Conservation (phyloP, 92 coral and sea anemone genomes). For the Zoanthus sociatus region DNA sequence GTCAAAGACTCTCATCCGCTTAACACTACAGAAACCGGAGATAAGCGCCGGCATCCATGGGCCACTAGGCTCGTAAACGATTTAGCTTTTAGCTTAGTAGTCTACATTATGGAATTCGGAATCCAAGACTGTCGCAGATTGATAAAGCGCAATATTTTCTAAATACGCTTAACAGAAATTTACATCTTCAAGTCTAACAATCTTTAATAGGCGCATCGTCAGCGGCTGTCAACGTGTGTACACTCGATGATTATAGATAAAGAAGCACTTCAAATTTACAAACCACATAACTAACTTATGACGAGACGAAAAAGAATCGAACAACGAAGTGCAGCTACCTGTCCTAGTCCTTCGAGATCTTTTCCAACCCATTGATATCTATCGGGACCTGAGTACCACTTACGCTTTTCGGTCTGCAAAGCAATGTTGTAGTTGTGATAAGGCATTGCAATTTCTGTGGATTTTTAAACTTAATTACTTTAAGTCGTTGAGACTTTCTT, state of each 20-base stretch:
- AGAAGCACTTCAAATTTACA: background rate
- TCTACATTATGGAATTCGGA: no score
- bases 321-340: constrained; percentile 47
- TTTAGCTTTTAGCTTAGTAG: no score
- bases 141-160: no score
- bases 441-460: background rate
- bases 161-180: no score
- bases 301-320: background rate
- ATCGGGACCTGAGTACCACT: constrained; percentile 95
- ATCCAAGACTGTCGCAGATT: no score
- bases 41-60: no score
- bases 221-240: background rate
- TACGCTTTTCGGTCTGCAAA: constrained; percentile 75
- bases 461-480: background rate
- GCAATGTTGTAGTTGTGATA: background rate
- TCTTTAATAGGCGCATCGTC: background rate
- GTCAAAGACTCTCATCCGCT: no score
- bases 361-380: constrained; percentile 90
- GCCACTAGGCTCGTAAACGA: no score
- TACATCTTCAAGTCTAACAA: no score
- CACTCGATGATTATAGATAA: background rate
- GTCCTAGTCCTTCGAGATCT: constrained; percentile 77
- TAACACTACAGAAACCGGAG: no score
- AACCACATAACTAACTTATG: background rate
- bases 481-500: no score